Evolutionary conservation across 2,113 vertebrate species (phyloP), one percentile per base, ranked within the genome.

Genomic region (Rhodinocichla rosea): DNA sequence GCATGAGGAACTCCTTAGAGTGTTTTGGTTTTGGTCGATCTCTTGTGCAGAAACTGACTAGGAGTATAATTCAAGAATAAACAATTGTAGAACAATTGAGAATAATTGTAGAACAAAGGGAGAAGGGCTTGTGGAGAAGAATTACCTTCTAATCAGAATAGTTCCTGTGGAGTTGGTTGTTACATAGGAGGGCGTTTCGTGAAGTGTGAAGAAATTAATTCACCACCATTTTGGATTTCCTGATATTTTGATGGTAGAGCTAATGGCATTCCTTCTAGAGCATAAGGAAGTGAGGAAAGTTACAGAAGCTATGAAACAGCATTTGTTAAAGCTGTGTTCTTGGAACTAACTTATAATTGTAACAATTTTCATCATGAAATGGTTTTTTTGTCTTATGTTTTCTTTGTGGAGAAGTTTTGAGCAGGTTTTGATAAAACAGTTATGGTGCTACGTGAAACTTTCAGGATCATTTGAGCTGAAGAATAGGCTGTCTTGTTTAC

Each of bases 391-490:
- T 65, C 55, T 57, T 50, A 7, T 4, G 42, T 56, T 80, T 77
- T 5, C 13, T 32, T 65, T 53, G 17, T 89, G 45, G 56, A 47
- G 53, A n/a, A 45, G 26, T 87, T 80, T 63, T 67, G 35, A 81
- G 13, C 8, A 26, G 7, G 20, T 77, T 88, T 27, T 47, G 33
- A 22, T 49, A 28, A 62, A 63, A 74, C 11, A 62, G 15, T 76
- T 85, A 4, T 0, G 5, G 12, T 64, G 35, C 45, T 53, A 7
- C 0, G 0, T 86, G 55, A 70, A 86, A 53, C 21, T 33, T 73
- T 19, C 15, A 82, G 24, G n/a, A 11, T 49, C 49, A 52, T 71
- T 81, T 81, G 52, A 79, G 19, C 28, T 52, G 44, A 64, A 73
- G 33, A 79, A 32, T 56, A n/a, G 17, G 4, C 56, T 70, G 13